phyloP scores from a whole-genome alignment of 2,888 invertebrate species.

The Philereme transversata region DNA sequence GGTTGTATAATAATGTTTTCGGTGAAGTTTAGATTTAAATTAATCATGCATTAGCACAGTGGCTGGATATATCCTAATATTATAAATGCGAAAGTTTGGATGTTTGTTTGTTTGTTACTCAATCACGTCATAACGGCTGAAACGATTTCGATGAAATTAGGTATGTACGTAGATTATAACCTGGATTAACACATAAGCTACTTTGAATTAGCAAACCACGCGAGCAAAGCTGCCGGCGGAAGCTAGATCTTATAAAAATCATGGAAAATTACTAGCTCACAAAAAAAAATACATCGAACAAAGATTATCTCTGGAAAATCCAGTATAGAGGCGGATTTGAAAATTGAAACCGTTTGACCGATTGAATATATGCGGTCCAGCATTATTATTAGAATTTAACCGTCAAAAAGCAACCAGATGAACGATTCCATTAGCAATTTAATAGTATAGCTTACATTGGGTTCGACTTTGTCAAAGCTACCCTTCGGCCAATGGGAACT shows the following conservation, averaged over 20 bases:
- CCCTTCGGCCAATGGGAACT: slow-evolving; percentile 34
- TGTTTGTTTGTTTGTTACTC: no score
- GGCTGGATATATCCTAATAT: slow-evolving; percentile 18
- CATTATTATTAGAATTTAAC: slow-evolving; percentile 24
- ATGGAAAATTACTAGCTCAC: slow-evolving; percentile 4
- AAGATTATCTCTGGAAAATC: slow-evolving; percentile 62
- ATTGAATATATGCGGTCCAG: slow-evolving; percentile 55
- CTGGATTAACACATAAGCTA: no score
- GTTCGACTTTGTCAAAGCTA: slow-evolving; percentile 19
- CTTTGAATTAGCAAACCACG: no score
- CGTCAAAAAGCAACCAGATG: slow-evolving; percentile 12
- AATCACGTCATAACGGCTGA: no score
- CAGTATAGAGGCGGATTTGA: slow-evolving; percentile 58
- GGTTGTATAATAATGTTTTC: slow-evolving; percentile 74
- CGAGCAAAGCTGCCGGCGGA: no score
- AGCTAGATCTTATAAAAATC: background rate
- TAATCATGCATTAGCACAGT: slow-evolving; percentile 50
- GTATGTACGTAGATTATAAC: no score
- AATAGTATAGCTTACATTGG: slow-evolving; percentile 19
- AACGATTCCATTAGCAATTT: slow-evolving; percentile 15
- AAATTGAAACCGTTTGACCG: slow-evolving; percentile 63
- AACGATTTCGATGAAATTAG: no score
- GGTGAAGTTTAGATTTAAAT: slow-evolving; percentile 68
- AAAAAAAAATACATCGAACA: slow-evolving; percentile 42
- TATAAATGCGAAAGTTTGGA: no score